A percentile compares a stretch with the other conserved stretches of the same genome.
Evolutionary conservation across 2,888 invertebrate species (phyloP).

Genomic region (Patella pellucida): DNA sequence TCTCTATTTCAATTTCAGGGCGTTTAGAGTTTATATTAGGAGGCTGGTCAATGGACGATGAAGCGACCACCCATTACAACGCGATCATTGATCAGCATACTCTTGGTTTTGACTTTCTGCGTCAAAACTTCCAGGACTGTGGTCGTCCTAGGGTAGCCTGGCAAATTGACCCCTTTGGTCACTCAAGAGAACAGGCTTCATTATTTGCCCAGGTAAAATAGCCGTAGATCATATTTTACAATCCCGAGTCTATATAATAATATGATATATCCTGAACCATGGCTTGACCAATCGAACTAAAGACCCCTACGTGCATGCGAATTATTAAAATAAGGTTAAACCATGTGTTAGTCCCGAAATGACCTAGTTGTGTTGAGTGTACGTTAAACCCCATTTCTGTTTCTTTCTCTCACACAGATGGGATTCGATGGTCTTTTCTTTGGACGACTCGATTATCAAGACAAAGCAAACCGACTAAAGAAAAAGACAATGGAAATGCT

Average conservation of each 20-base stretch:
- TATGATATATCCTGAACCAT: too few relatives aligned
- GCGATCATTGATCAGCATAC: conserved; percentile 75
- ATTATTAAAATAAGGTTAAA: too few relatives aligned
- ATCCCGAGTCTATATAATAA: too few relatives aligned
- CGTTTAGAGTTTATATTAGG: conserved; percentile 72
- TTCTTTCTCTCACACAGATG: too few relatives aligned
- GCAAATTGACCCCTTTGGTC: conserved; percentile 92
- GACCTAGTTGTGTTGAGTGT: too few relatives aligned
- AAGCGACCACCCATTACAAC: conserved; percentile 73
- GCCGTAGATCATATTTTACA: too few relatives aligned
- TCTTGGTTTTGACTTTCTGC: conserved; percentile 72
- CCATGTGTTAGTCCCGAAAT: too few relatives aligned
- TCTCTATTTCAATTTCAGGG: conserved; percentile 48
- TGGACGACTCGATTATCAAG: conserved; percentile 88
- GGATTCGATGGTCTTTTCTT: conserved; percentile 91
- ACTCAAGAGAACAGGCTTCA: conserved; percentile 87
- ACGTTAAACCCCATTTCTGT: too few relatives aligned
- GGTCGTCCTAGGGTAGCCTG: conserved; percentile 83
- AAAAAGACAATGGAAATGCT: conserved; percentile 84
- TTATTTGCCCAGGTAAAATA: conserved; percentile 71
- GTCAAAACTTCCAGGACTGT: conserved; percentile 74
- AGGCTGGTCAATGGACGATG: conserved; percentile 75
- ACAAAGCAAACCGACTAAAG: conserved; percentile 78
- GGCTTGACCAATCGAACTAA: too few relatives aligned
- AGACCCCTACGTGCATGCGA: too few relatives aligned